phyloP scores from a whole-genome alignment of 2,888 invertebrate genomes.

The Norana najaformis region DNA sequence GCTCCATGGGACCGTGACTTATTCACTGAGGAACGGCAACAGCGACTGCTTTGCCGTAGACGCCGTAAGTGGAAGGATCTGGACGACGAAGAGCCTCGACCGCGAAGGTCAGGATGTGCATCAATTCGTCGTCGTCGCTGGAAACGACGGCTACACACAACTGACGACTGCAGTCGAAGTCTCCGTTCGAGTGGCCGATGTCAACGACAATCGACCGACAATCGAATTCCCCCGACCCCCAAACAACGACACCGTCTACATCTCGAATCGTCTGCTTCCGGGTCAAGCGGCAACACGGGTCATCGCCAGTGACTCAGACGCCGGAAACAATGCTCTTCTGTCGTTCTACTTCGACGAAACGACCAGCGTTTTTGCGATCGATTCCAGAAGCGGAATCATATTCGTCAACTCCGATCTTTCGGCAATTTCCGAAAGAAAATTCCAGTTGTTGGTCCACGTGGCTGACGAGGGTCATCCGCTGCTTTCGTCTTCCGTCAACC shows the following conservation, averaged over 20 bases:
- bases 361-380: slow-evolving; percentile 24
- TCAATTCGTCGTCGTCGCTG: slow-evolving; percentile 24
- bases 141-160: background rate
- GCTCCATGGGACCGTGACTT: slow-evolving; percentile 23
- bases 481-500: background rate
- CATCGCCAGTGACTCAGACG: slow-evolving; percentile 24
- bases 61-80: slow-evolving; percentile 21
- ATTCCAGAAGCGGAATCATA: slow-evolving; percentile 26
- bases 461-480: background rate
- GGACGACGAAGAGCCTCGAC: slow-evolving; percentile 21
- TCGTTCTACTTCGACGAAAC: slow-evolving; percentile 16
- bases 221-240: slow-evolving; percentile 24
- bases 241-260: slow-evolving; percentile 29
- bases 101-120: slow-evolving; percentile 29
- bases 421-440: background rate
- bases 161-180: slow-evolving; percentile 21
- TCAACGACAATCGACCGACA: slow-evolving; percentile 26
- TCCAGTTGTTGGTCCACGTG: slow-evolving; percentile 23
- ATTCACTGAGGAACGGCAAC: background rate
- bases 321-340: background rate
- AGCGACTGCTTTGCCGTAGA: slow-evolving; percentile 7
- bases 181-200: slow-evolving; percentile 25
- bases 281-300: slow-evolving; percentile 26
- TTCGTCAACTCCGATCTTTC: slow-evolving; percentile 23
- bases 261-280: background rate